These are phyloP conservation scores for Ochropacha duplaris DNA, from an alignment of 2,888 invertebrate species.

Conservation along the genomic window DNA sequence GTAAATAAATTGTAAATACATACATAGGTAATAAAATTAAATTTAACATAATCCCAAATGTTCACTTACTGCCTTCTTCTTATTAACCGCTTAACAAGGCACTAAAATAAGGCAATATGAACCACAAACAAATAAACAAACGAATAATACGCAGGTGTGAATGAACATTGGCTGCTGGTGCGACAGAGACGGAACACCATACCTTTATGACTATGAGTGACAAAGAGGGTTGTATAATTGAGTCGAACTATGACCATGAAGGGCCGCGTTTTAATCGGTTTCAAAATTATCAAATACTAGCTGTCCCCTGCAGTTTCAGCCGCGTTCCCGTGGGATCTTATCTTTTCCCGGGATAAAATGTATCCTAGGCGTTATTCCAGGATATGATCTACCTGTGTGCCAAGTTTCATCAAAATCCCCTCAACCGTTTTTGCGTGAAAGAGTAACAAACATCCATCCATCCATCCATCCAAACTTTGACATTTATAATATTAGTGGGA, in stretches of 20 bases:
- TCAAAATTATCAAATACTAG: no score
- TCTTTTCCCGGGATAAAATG: no score
- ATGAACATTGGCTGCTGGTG: conserved; percentile 61
- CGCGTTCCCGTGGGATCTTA: no score
- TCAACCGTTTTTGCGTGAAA: no score
- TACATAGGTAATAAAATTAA: conserved; percentile 7
- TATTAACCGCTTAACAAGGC: conserved; percentile 31
- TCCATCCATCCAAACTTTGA: no score
- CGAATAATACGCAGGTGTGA: conserved; percentile 73
- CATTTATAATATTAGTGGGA: no score
- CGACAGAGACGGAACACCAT: conserved; percentile 49
- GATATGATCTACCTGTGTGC: no score
- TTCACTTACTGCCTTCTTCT: conserved; percentile 36
- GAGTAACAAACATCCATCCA: no score
- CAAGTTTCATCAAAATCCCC: no score
- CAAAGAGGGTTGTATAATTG: neutral
- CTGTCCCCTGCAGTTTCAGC: no score
- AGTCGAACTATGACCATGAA: conserved; percentile 8
- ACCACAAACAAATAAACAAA: conserved; percentile 70
- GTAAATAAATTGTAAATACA: neutral
- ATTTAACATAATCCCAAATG: conserved; percentile 10
- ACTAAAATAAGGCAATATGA: conserved; percentile 59
- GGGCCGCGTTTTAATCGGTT: neutral
- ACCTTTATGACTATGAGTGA: neutral
- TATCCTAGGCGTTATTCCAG: no score